A percentile compares a stretch with the other conserved stretches of the same genome.
These are phyloP conservation scores for Epinotia ramella DNA, from an alignment of 2,888 invertebrate genomes.

Conservation along the genomic window DNA sequence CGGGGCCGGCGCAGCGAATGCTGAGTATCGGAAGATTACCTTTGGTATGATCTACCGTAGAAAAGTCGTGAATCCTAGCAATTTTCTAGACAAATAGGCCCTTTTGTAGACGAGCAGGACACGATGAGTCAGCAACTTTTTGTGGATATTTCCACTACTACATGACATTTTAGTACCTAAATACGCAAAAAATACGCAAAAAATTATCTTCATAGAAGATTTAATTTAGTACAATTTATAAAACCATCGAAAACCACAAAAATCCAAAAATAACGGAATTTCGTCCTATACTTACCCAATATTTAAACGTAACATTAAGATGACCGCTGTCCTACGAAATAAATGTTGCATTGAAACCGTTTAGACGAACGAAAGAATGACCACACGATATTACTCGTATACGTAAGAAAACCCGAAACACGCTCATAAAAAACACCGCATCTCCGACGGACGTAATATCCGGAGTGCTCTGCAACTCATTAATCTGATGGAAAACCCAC, in stretches of 20 bases:
- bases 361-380: neutral
- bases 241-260: no score
- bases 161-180: no score
- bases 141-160: no score
- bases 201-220: no score
- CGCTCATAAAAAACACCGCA: slow-evolving; percentile 12
- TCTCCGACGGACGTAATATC: slow-evolving; percentile 21
- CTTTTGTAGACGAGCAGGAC: no score
- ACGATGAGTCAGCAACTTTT: no score
- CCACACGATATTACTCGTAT: slow-evolving; percentile 1
- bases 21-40: neutral
- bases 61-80: neutral
- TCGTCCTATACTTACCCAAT: no score
- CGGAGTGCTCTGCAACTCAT: slow-evolving; percentile 19
- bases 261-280: no score
- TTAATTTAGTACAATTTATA: no score
- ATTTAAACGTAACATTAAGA: no score
- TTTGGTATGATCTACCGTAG: neutral
- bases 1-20: slow-evolving; percentile 3
- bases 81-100: neutral
- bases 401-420: neutral
- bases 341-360: neutral
- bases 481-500: slow-evolving; percentile 23
- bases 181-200: no score
- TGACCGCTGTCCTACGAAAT: no score